Evolutionary conservation across 2,113 vertebrate genomes (phyloP).

Genomic region (Heteronetta atricapilla): DNA sequence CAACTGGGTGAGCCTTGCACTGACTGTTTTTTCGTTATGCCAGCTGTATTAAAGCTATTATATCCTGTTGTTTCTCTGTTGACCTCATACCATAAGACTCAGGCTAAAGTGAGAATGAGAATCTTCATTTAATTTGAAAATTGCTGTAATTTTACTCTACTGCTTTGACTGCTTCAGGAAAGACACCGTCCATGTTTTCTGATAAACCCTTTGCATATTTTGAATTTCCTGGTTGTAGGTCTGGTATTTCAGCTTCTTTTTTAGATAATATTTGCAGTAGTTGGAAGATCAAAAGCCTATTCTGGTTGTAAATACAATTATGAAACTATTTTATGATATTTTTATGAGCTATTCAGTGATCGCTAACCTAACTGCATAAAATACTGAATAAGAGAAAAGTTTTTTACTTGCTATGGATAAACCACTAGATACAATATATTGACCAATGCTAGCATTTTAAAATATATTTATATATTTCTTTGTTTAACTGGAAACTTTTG

Average conservation of each 20-base stretch:
- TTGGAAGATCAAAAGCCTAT: neutral
- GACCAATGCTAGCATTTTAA: neutral
- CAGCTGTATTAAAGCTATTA: neutral
- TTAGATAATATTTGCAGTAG: neutral
- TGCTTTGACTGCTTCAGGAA: neutral
- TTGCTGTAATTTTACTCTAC: neutral
- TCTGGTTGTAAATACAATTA: constrained; percentile 5
- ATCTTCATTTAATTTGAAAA: constrained; percentile 24
- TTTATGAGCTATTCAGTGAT: neutral
- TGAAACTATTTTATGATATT: neutral
- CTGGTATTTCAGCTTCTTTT: neutral
- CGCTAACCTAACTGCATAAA: neutral
- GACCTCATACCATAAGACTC: neutral
- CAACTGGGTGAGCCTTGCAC: neutral
- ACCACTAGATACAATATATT: neutral
- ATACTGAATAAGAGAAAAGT: neutral
- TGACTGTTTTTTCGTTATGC: neutral
- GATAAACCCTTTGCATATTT: neutral
- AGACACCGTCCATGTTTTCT: neutral
- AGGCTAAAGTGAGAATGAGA: neutral
- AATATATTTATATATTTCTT: neutral
- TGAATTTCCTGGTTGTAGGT: neutral
- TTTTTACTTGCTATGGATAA: neutral
- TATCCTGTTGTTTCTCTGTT: neutral
- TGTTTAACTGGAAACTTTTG: neutral